Base-by-base conservation (phyloP, 2,888 invertebrate species). In the Drosophila falleni region DNA sequence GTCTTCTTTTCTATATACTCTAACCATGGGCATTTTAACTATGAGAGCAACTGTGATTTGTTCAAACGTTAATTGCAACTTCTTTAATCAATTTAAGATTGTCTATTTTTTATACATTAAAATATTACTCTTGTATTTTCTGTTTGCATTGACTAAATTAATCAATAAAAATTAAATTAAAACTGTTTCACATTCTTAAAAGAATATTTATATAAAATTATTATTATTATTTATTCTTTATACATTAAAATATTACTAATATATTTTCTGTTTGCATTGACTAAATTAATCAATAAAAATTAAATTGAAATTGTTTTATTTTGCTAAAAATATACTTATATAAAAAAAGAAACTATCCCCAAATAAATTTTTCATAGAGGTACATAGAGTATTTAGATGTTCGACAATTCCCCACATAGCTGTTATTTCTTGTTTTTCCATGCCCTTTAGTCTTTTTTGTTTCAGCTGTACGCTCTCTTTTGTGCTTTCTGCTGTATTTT, bases 401-500 rank as follows among this genome's bases (percentile, higher is more conserved):
- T 31, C 42, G 23, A 1, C 50, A 9, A 35, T n/a, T 1, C 23
- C 35, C 9, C 3, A 13, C 0, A 6, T 62, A 47, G 51, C 60
- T 42, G 51, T 53, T 42, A 10, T 44, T 44, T 58, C 67, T 65
- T 72, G 51, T 64, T 59, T 47, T 80, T 81, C 55, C 46, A 56
- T 70, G 75, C 66, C 66, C 65, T 78, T 81, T 75, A 33, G 42
- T 33, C 47, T 33, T 44, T 29, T 23, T 47, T 70, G 56, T 59
- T 71, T 65, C 47, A 37, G 56, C 33, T 70, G 46, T 31, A 29
- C 19, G 70, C 55, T 65, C 65, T 67, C 55, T 72, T 69, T 69
- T 70, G 51, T 73, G 76, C 62, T 62, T 50, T 71, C 77, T 79
- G 79, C 77, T 70, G 87, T 74, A 83, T 83, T 86, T 86, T 86